Conservation (phyloP, 2,113 vertebrate genomes). For the Sylvilagus bachmani region DNA sequence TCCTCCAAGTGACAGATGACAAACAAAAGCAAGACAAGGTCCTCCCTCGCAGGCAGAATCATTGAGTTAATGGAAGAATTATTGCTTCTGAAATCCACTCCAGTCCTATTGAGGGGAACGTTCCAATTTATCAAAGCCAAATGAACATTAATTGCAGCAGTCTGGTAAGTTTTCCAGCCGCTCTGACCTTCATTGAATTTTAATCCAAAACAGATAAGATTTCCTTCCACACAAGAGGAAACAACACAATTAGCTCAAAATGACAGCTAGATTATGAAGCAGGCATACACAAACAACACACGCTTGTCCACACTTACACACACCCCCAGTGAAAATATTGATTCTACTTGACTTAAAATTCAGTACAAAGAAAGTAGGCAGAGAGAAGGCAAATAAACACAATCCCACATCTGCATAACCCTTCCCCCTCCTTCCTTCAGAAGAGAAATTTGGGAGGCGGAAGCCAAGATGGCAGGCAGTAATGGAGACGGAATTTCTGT, state of each 20-base stretch:
- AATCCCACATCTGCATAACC: constrained; percentile 64
- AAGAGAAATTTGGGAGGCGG: constrained; percentile 81
- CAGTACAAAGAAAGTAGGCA: constrained; percentile 35
- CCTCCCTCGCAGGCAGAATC: constrained; percentile 86
- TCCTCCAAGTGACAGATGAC: constrained; percentile 92
- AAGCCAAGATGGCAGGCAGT: constrained; percentile 84
- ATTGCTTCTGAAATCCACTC: constrained; percentile 91
- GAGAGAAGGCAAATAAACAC: constrained; percentile 80
- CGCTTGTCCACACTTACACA: not conserved
- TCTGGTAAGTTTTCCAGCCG: constrained; percentile 90
- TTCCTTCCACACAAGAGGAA: constrained; percentile 91
- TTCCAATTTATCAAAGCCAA: constrained; percentile 93
- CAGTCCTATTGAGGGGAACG: constrained; percentile 88
- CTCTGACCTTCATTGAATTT: constrained; percentile 93
- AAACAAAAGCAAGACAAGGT: constrained; percentile 90
- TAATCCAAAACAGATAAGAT: constrained; percentile 93
- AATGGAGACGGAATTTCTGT: constrained; percentile 87
- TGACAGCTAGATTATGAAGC: constrained; percentile 88
- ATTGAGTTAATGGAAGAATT: constrained; percentile 92
- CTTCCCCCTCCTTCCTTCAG: constrained; percentile 63
- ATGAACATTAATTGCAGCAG: constrained; percentile 93
- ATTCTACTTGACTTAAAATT: constrained; percentile 84
- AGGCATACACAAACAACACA: not conserved
- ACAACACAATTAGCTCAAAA: constrained; percentile 91
- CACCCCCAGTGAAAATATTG: constrained; percentile 73